These are phyloP conservation scores for Arothron firmamentum DNA, from an alignment of 2,113 vertebrate genomes.

Conservation along the genomic window DNA sequence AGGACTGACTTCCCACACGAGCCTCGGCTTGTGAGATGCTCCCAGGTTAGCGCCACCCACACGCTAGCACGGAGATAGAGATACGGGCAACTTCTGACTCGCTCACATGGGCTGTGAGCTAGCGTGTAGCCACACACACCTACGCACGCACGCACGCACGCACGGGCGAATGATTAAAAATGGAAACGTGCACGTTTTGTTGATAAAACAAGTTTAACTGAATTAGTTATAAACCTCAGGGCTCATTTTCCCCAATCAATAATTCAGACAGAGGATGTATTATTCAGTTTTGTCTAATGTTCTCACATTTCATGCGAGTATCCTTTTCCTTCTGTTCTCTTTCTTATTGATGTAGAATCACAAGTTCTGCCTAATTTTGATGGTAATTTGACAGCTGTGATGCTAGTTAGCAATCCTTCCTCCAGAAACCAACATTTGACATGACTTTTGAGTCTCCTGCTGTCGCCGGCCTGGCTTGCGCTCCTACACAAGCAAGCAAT, in stretches of 20 bases:
- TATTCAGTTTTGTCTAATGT: constrained; percentile 36
- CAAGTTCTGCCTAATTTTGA: neutral
- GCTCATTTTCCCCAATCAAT: neutral
- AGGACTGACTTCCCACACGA: constrained; percentile 54
- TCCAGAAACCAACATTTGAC: too few species aligned
- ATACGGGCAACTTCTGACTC: too few species aligned
- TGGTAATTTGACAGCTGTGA: too few species aligned
- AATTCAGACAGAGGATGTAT: constrained; percentile 15
- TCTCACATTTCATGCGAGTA: constrained; percentile 46
- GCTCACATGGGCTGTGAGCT: too few species aligned
- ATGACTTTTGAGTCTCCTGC: too few species aligned
- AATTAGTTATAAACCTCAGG: neutral
- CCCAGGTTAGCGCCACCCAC: neutral
- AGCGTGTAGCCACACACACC: constrained; percentile 24
- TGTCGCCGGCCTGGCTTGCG: too few species aligned
- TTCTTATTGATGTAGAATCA: neutral
- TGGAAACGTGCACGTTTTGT: neutral
- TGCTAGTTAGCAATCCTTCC: too few species aligned
- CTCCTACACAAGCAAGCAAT: neutral
- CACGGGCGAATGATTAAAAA: neutral
- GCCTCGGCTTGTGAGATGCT: constrained; percentile 27
- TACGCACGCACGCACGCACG: too few species aligned
- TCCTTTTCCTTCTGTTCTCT: constrained; percentile 16
- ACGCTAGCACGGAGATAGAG: too few species aligned
- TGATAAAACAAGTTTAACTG: neutral